Evolutionary conservation across 2,113 vertebrate genomes (phyloP).

Genomic region (Pampusana beccarii): DNA sequence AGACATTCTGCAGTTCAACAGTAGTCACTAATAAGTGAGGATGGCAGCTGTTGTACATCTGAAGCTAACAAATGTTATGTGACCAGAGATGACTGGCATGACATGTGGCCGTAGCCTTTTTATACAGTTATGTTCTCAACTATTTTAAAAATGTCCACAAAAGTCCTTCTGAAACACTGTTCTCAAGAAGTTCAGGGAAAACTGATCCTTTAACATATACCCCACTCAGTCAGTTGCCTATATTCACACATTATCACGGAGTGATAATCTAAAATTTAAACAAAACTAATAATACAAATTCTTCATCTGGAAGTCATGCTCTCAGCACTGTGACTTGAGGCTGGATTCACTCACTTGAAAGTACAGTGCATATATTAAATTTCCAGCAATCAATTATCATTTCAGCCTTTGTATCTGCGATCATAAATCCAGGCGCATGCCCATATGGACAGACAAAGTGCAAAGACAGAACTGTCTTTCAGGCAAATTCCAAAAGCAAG

Average conservation of each 20-base stretch:
- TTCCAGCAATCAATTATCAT: constrained; percentile 58
- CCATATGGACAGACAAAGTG: constrained; percentile 57
- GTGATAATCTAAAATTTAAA: constrained; percentile 24
- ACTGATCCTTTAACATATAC: constrained; percentile 29
- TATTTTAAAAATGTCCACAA: constrained; percentile 72
- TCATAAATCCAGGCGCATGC: constrained; percentile 51
- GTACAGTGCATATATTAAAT: constrained; percentile 10
- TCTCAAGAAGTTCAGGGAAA: constrained; percentile 51
- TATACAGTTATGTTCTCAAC: constrained; percentile 68
- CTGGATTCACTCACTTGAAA: constrained; percentile 16
- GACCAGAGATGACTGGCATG: constrained; percentile 74
- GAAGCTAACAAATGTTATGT: constrained; percentile 77
- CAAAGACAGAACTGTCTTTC: constrained; percentile 54
- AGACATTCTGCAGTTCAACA: constrained; percentile 24
- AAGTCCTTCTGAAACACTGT: constrained; percentile 58
- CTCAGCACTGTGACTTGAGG: background rate
- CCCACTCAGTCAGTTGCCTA: constrained; percentile 1
- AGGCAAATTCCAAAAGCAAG: constrained; percentile 57
- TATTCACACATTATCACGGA: constrained; percentile 50
- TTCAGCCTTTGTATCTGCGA: constrained; percentile 41
- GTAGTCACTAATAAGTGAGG: constrained; percentile 57
- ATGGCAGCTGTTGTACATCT: constrained; percentile 74
- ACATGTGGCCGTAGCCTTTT: constrained; percentile 68
- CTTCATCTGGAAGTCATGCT: constrained; percentile 2
- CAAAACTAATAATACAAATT: constrained; percentile 5